Evolutionary conservation across 2,113 vertebrate genomes (phyloP).

Genomic region (Rafetus swinhoei): DNA sequence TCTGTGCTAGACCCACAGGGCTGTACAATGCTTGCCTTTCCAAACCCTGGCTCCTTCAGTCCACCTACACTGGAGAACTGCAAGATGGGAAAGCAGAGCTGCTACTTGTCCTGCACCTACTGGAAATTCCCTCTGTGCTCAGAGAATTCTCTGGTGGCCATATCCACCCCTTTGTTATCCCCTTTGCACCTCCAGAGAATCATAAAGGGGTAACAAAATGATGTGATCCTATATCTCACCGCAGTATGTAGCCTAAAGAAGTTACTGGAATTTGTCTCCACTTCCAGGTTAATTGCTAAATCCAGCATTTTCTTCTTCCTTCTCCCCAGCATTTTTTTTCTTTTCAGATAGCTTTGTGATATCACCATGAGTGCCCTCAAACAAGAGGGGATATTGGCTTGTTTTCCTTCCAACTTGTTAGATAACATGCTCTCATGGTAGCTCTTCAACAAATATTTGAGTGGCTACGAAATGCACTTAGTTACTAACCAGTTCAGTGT

Average conservation of each 20-base stretch:
- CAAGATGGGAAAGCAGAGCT: neutral
- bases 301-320: neutral
- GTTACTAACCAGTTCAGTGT: neutral
- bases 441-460: neutral
- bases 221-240: neutral
- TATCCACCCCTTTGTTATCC: neutral
- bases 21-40: neutral
- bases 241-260: neutral
- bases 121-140: neutral
- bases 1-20: neutral
- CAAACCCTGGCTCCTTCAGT: neutral
- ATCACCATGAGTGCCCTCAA: neutral
- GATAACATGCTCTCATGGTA: neutral
- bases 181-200: neutral
- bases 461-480: neutral
- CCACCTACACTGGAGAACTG: neutral
- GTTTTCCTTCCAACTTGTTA: neutral
- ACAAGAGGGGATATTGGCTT: neutral
- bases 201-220: neutral
- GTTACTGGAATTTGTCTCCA: neutral
- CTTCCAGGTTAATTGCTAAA: neutral
- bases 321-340: neutral
- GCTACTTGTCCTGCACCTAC: neutral
- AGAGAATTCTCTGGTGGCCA: neutral
- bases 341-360: fast-evolving